A percentile compares a stretch with the other conserved stretches of the same genome.
phyloP scores from a whole-genome alignment of 2,888 invertebrate genomes.

The Protodeltote pygarga region DNA sequence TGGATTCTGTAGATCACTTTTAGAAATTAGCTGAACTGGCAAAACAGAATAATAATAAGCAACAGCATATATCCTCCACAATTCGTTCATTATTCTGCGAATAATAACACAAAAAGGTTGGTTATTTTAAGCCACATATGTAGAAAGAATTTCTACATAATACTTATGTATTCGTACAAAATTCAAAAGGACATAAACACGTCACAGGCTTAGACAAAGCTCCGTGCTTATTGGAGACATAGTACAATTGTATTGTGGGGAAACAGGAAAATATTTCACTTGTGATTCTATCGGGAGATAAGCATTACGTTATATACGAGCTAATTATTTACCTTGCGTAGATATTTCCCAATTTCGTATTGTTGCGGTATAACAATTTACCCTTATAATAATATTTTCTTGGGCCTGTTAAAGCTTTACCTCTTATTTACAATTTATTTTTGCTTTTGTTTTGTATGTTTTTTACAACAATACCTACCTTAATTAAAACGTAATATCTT shows the following conservation, averaged over 20 bases:
- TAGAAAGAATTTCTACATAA: constrained; percentile 15
- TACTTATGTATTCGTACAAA: constrained; percentile 38
- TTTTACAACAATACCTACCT: no score
- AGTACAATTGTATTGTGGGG: constrained; percentile 24
- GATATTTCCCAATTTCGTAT: constrained; percentile 11
- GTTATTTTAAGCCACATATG: no score
- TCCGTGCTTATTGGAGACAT: constrained; percentile 34
- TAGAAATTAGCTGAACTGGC: no score
- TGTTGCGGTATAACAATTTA: constrained; percentile 9
- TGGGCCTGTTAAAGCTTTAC: neutral
- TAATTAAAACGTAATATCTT: no score
- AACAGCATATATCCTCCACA: constrained; percentile 13
- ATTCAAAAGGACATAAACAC: constrained; percentile 43
- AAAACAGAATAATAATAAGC: constrained; percentile 12
- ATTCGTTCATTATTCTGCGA: constrained; percentile 27
- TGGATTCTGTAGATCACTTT: no score
- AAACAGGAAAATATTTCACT: constrained; percentile 36
- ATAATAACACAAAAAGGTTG: constrained; percentile 31
- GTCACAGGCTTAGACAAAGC: constrained; percentile 46
- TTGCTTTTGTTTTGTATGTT: neutral
- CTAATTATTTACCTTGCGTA: constrained; percentile 38
- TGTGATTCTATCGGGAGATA: constrained; percentile 25
- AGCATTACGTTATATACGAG: constrained; percentile 12
- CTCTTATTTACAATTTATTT: neutral
- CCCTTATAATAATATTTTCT: constrained; percentile 1